Evolutionary conservation across 2,888 invertebrate species (phyloP).

Genomic region (Athrips mouffetella): DNA sequence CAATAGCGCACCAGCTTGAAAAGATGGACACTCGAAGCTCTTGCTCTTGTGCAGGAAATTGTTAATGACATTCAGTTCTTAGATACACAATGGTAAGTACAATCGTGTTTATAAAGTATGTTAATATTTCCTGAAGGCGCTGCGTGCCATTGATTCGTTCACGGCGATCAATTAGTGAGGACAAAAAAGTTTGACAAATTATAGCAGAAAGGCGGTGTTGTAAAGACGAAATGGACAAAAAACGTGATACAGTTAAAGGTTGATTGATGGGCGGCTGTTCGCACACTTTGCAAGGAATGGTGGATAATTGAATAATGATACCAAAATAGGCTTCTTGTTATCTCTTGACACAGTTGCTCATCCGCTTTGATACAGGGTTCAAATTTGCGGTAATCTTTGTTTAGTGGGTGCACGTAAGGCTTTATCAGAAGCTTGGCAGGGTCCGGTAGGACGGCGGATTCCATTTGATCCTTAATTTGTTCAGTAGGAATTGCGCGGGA

Average conservation of each 20-base stretch:
- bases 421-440: slow-evolving; percentile 47
- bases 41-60: slow-evolving; percentile 66
- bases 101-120: slow-evolving; percentile 41
- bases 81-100: slow-evolving; percentile 48
- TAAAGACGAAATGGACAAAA: slow-evolving; percentile 56
- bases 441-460: slow-evolving; percentile 47
- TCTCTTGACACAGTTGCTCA: slow-evolving; percentile 39
- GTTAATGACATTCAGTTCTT: slow-evolving; percentile 71
- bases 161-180: slow-evolving; percentile 60
- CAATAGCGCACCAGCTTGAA: slow-evolving; percentile 61
- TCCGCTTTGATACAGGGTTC: slow-evolving; percentile 38
- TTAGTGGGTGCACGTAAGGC: slow-evolving; percentile 28
- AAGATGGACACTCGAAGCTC: slow-evolving; percentile 65
- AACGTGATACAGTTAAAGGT: slow-evolving; percentile 73
- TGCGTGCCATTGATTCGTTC: slow-evolving; percentile 31
- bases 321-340: slow-evolving; percentile 46
- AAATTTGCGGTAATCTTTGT: slow-evolving; percentile 33
- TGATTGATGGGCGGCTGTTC: slow-evolving; percentile 66
- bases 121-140: slow-evolving; percentile 54
- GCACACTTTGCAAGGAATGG: slow-evolving; percentile 53
- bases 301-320: slow-evolving; percentile 67
- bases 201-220: slow-evolving; percentile 47
- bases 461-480: slow-evolving; percentile 70
- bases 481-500: slow-evolving; percentile 47
- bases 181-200: slow-evolving; percentile 71